These are phyloP conservation scores for Pseudanteris insignis DNA, from an alignment of 2,888 invertebrate genomes.

Conservation along the genomic window DNA sequence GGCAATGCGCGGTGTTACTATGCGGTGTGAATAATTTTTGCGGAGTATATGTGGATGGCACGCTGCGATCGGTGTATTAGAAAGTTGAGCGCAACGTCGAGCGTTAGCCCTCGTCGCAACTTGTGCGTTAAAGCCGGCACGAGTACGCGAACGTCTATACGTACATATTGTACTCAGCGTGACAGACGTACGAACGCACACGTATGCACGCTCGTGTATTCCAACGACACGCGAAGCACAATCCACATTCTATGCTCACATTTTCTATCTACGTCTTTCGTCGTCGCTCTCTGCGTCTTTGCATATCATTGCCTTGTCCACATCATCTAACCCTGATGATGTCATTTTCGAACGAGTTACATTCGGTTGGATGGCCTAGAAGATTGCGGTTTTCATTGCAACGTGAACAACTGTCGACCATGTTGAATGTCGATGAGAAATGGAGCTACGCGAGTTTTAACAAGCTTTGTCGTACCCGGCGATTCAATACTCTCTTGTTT, in stretches of 20 bases:
- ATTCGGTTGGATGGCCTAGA: too few species aligned
- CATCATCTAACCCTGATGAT: conserved; percentile 13
- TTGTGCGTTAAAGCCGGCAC: too few species aligned
- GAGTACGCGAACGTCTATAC: background rate
- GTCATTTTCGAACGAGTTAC: conserved; percentile 11
- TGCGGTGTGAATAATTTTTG: conserved; percentile 11
- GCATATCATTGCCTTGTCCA: conserved; percentile 9
- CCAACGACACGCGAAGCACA: too few species aligned
- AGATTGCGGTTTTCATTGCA: background rate
- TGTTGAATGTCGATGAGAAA: background rate
- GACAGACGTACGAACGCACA: too few species aligned
- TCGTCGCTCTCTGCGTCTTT: background rate
- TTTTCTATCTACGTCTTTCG: conserved; percentile 8
- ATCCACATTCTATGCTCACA: background rate
- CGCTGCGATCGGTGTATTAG: conserved; percentile 4
- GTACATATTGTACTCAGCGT: too few species aligned
- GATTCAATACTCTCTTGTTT: too few species aligned
- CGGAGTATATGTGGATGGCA: conserved; percentile 6
- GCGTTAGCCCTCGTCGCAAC: too few species aligned
- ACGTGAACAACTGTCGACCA: background rate
- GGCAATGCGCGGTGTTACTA: background rate
- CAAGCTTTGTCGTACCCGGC: too few species aligned
- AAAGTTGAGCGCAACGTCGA: too few species aligned
- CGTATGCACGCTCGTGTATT: too few species aligned
- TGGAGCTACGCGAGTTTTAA: background rate